Conservation (phyloP, 2,797 vertebrate species). For the Micrastur ruficollis region DNA sequence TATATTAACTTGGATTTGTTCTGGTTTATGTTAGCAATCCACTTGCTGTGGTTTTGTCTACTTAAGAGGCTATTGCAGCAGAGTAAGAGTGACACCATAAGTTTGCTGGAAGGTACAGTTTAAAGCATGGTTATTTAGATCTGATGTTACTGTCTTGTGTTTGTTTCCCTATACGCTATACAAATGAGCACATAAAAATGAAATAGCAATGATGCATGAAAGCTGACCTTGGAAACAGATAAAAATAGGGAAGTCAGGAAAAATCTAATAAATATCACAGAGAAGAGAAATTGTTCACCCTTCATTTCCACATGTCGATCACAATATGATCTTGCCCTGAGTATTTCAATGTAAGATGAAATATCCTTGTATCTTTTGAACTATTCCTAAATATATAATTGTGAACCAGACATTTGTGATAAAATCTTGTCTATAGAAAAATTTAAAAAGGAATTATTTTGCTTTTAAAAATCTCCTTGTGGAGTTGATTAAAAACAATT, state of each 20-base stretch:
- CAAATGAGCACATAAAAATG: background rate
- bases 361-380: background rate
- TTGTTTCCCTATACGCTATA: background rate
- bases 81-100: constrained; percentile 24
- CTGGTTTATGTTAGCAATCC: background rate
- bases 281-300: background rate
- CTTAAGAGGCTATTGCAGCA: background rate
- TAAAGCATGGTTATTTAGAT: background rate
- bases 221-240: background rate
- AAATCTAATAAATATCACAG: background rate
- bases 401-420: background rate
- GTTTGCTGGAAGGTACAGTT: constrained; percentile 42
- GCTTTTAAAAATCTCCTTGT: background rate
- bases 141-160: background rate
- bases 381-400: background rate
- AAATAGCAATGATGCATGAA: constrained; percentile 12
- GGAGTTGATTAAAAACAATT: background rate
- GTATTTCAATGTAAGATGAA: background rate
- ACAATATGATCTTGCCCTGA: background rate
- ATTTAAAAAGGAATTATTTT: background rate
- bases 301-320: background rate
- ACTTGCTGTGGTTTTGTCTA: background rate
- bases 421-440: background rate
- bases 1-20: background rate
- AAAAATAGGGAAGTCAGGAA: background rate